Percentiles rank a stretch among this genome's conserved stretches.
Conservation (phyloP, 1,140 invertebrate genomes). For the Sycophaga agraensis region DNA sequence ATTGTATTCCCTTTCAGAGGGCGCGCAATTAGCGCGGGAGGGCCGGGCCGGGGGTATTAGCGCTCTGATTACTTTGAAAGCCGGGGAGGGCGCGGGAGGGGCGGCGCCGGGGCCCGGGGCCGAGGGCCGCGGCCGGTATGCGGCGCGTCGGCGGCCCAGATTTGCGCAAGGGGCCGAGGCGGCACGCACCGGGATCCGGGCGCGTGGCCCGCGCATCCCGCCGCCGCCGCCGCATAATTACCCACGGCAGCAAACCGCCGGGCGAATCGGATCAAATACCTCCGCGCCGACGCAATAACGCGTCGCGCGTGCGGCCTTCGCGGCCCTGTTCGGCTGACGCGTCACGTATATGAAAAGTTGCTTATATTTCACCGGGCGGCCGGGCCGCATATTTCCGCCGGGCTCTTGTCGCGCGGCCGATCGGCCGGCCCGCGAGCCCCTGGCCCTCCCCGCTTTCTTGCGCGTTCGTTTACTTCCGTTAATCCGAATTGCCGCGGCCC, state of each 20-base stretch:
- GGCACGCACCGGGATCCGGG: neutral
- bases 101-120: neutral
- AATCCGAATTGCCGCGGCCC: too few relatives aligned
- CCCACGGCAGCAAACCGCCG: too few relatives aligned
- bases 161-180: too few relatives aligned
- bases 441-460: too few relatives aligned
- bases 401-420: too few relatives aligned
- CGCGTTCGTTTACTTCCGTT: too few relatives aligned
- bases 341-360: slow-evolving; percentile 43
- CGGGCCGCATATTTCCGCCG: slow-evolving; percentile 39
- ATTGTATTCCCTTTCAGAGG: slow-evolving; percentile 30
- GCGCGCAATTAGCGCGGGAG: slow-evolving; percentile 26
- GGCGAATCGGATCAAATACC: slow-evolving; percentile 22
- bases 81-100: neutral
- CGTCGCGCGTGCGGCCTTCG: slow-evolving; percentile 1
- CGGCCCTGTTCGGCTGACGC: slow-evolving; percentile 36
- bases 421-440: too few relatives aligned
- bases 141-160: too few relatives aligned
- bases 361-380: slow-evolving; percentile 42
- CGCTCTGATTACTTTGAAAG: too few relatives aligned
- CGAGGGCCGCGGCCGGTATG: too few relatives aligned
- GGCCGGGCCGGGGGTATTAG: neutral
- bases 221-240: too few relatives aligned
- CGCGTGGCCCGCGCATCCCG: too few relatives aligned
- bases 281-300: slow-evolving; percentile 18